Conservation (phyloP, 2,888 invertebrate genomes). For the Xestia sexstrigata region DNA sequence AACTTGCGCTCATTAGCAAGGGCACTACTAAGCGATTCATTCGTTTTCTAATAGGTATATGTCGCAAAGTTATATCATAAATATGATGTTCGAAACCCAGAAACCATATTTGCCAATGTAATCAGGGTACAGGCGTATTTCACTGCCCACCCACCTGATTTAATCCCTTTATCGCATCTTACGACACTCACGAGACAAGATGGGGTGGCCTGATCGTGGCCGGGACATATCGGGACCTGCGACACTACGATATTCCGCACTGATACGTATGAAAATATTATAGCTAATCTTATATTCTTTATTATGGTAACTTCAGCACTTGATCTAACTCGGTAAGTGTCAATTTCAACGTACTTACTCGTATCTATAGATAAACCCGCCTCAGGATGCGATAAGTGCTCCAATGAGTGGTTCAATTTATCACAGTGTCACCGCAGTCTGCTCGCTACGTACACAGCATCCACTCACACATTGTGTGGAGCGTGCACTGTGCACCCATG, state of each 20-base stretch:
- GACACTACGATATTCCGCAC: constrained; percentile 24
- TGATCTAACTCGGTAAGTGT: constrained; percentile 46
- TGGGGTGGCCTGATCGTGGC: constrained; percentile 33
- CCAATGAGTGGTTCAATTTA: constrained; percentile 69
- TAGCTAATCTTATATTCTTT: constrained; percentile 5
- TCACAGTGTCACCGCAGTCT: constrained; percentile 67
- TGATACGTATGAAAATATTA: constrained; percentile 4
- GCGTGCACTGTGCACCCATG: constrained; percentile 46
- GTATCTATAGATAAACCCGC: constrained; percentile 53
- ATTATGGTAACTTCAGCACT: constrained; percentile 8
- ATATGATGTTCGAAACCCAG: constrained; percentile 1
- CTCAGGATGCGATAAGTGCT: constrained; percentile 63
- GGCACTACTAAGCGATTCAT: constrained; percentile 1
- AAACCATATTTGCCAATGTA: constrained; percentile 19
- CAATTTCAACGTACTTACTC: constrained; percentile 55
- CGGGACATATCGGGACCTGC: constrained; percentile 11
- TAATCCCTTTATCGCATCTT: constrained; percentile 49
- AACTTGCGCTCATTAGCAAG: constrained; percentile 33
- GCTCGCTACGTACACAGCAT: constrained; percentile 39
- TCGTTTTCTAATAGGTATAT: constrained; percentile 20
- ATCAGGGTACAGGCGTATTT: constrained; percentile 37
- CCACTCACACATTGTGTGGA: constrained; percentile 47
- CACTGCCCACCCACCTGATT: constrained; percentile 44
- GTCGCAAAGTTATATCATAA: constrained; percentile 15
- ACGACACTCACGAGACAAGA: constrained; percentile 44